Evolutionary conservation across 2,113 vertebrate genomes (phyloP), one percentile per base, ranked within the genome.

Genomic region (Cisticola juncidis): DNA sequence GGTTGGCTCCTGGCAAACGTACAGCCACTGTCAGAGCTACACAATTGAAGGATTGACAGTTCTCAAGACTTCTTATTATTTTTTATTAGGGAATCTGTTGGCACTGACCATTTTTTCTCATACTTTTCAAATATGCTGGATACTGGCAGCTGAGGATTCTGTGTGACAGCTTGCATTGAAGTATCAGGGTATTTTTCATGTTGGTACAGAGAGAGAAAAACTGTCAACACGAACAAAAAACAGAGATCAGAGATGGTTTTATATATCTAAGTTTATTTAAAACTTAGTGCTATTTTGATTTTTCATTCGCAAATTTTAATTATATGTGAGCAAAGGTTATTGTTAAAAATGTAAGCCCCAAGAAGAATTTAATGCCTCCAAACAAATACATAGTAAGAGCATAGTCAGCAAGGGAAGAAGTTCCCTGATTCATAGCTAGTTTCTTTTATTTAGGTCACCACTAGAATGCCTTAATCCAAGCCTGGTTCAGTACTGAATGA

Each of bases 41-140:
- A 76, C 93, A 83, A 94, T 5, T 81, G 83, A 94, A 97, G 84
- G 66, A 84, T 57, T 88, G 95, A 88, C 86, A 40, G 23, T 95
- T 96, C 91, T 92, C 86, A 91, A 95, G 95, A 80, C 88, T 90
- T 89, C 88, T 88, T 96, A 92, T 92, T 90, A 71, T 95, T 95
- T 96, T 82, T 95, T 91, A 94, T 94, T 96, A 86, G 69, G 61
- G 69, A 65, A 68, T 85, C 19, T 91, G 54, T 92, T 95, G 87
- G 40, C 48, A 88, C 50, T 94, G 68, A 77, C 87, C 80, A 47
- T 81, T 94, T 94, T 92, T 97, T 91, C 77, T 95, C 83, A 62
- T 79, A 90, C 61, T 92, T 82, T 86, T 96, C 82, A 96, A 92
- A 85, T 84, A 83, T 11, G 0, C 51, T 92, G 35, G 53, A 66